A percentile compares a stretch with the other conserved stretches of the same genome.
Conservation (phyloP, 2,888 invertebrate species). For the Camptogramma bilineatum region DNA sequence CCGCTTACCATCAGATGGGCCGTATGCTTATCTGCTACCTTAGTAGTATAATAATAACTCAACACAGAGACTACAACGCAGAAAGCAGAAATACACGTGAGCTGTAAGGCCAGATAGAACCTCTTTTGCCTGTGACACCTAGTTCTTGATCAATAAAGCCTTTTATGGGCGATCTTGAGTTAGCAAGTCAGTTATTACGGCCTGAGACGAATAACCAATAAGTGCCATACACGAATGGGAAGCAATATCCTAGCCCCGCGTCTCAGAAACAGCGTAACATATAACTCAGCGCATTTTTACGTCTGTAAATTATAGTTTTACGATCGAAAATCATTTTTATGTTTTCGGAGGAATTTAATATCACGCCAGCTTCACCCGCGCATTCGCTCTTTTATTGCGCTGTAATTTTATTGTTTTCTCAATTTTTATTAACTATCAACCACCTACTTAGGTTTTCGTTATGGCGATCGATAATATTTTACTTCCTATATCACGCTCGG, state of each 20-base stretch:
- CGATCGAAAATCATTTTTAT: constrained; percentile 86
- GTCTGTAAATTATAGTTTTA: constrained; percentile 86
- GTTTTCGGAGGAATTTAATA: constrained; percentile 85
- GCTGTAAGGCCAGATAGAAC: background rate
- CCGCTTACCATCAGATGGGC: no score
- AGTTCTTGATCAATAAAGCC: constrained; percentile 16
- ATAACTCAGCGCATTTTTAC: constrained; percentile 84
- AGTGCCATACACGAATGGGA: constrained; percentile 38
- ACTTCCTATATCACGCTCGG: constrained; percentile 46
- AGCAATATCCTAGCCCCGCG: constrained; percentile 55
- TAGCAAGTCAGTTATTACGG: constrained; percentile 32
- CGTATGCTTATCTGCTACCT: no score
- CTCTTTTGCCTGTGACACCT: constrained; percentile 1
- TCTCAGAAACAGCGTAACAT: constrained; percentile 65
- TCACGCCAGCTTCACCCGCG: constrained; percentile 82
- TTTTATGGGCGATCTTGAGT: constrained; percentile 28
- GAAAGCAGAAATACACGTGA: no score
- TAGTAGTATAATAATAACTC: no score
- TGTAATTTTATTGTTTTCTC: constrained; percentile 86
- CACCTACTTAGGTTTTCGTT: constrained; percentile 71
- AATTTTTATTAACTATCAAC: constrained; percentile 85
- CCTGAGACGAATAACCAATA: constrained; percentile 41
- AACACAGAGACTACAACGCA: no score
- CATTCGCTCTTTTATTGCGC: constrained; percentile 83
- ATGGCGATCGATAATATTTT: constrained; percentile 66